phyloP scores from a whole-genome alignment of 2,888 invertebrate genomes.

The Stenurella melanura region DNA sequence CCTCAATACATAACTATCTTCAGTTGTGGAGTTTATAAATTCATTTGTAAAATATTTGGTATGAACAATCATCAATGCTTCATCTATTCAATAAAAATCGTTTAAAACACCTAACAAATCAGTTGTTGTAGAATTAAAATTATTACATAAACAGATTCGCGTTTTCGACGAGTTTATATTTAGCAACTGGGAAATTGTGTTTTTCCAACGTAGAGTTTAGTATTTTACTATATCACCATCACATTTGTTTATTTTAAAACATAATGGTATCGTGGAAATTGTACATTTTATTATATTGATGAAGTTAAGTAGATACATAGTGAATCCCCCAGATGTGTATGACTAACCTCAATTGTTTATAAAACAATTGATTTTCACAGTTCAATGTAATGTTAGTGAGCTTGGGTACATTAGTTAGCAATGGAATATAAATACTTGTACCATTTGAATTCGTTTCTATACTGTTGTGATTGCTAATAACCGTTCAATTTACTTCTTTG shows the following conservation, averaged over 20 bases:
- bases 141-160: not conserved
- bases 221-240: not conserved
- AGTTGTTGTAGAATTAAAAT: not conserved
- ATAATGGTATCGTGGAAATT: not conserved
- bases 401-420: too few species aligned
- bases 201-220: not conserved
- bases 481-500: too few species aligned
- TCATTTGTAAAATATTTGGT: not conserved
- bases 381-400: not conserved
- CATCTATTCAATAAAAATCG: not conserved
- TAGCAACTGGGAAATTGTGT: not conserved
- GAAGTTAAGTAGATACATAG: not conserved
- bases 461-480: too few species aligned
- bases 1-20: too few species aligned
- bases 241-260: not conserved
- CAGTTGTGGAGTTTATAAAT: not conserved
- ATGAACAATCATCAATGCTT: not conserved
- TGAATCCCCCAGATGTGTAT: not conserved
- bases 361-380: not conserved
- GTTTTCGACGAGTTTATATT: not conserved
- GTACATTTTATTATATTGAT: conserved; percentile 3
- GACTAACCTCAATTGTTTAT: not conserved
- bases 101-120: conserved; percentile 3
- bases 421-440: too few species aligned
- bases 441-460: too few species aligned